These are phyloP conservation scores for Drosophila mulleri DNA, from an alignment of 2,888 invertebrate genomes.

Conservation along the genomic window DNA sequence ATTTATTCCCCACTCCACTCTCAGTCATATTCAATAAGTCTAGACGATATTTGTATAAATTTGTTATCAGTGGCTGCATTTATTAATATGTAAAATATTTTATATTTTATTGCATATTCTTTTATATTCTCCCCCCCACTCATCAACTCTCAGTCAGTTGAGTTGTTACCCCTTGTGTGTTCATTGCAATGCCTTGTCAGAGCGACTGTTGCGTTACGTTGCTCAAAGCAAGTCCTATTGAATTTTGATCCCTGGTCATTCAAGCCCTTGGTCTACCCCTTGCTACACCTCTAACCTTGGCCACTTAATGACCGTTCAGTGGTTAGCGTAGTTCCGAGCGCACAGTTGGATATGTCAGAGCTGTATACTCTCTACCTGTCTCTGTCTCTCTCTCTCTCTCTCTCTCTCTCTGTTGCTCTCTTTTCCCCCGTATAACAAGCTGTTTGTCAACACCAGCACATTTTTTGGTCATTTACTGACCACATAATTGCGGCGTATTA, in stretches of 20 bases:
- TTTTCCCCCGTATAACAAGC: constrained; percentile 59
- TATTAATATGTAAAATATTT: too few species aligned
- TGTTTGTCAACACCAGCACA: constrained; percentile 81
- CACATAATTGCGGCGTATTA: constrained; percentile 82
- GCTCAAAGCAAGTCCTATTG: constrained; percentile 6
- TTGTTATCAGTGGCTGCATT: not conserved
- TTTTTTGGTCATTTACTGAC: constrained; percentile 82
- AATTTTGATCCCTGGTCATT: constrained; percentile 25
- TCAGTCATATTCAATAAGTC: too few species aligned
- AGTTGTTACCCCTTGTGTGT: not conserved
- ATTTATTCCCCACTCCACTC: too few species aligned
- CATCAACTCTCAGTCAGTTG: not conserved
- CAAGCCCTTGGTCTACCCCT: not conserved
- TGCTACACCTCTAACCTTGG: constrained; percentile 48
- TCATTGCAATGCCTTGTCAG: not conserved
- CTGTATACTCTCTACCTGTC: not conserved
- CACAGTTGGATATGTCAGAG: constrained; percentile 31
- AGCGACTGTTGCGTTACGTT: not conserved
- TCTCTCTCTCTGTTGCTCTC: not conserved
- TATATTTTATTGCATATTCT: not conserved
- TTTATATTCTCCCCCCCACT: not conserved
- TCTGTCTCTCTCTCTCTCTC: not conserved
- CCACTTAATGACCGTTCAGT: constrained; percentile 81
- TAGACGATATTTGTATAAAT: not conserved
- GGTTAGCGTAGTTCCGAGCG: constrained; percentile 52